phyloP scores from a whole-genome alignment of 2,113 vertebrate species.

The Pardalotus punctatus region DNA sequence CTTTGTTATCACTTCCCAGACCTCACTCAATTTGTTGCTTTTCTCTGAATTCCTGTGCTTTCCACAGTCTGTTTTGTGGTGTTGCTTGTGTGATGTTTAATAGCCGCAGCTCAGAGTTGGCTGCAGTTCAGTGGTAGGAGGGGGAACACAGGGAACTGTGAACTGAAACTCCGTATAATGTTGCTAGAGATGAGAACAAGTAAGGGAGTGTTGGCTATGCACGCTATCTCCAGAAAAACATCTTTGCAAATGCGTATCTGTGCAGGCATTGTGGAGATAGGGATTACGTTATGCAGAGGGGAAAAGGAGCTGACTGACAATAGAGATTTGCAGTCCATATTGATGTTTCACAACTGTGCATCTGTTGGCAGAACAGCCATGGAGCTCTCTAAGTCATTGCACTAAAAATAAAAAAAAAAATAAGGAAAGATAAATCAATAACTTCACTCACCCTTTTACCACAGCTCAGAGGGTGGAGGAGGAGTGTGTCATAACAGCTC shows the following conservation, averaged over 20 bases:
- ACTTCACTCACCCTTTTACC: neutral
- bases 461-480: conserved; percentile 1
- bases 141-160: conserved; percentile 30
- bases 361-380: conserved; percentile 39
- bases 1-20: neutral
- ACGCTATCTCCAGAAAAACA: neutral
- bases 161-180: conserved; percentile 36
- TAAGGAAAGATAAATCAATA: conserved; percentile 19
- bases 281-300: conserved; percentile 20
- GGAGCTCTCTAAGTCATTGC: neutral
- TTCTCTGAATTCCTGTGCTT: neutral
- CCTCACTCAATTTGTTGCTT: neutral
- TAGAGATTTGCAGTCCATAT: conserved; percentile 49
- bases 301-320: conserved; percentile 49
- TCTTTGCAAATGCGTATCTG: conserved; percentile 17
- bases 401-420: neutral
- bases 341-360: conserved; percentile 44
- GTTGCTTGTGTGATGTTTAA: conserved; percentile 18
- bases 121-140: conserved; percentile 39
- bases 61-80: neutral
- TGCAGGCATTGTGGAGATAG: conserved; percentile 7
- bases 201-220: neutral
- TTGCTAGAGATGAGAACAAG: conserved; percentile 28
- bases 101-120: neutral
- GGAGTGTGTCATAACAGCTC: conserved; percentile 21